A percentile compares a stretch with the other conserved stretches of the same genome.
Conservation (phyloP, 2,888 invertebrate species). For the Oscheius sp. region DNA sequence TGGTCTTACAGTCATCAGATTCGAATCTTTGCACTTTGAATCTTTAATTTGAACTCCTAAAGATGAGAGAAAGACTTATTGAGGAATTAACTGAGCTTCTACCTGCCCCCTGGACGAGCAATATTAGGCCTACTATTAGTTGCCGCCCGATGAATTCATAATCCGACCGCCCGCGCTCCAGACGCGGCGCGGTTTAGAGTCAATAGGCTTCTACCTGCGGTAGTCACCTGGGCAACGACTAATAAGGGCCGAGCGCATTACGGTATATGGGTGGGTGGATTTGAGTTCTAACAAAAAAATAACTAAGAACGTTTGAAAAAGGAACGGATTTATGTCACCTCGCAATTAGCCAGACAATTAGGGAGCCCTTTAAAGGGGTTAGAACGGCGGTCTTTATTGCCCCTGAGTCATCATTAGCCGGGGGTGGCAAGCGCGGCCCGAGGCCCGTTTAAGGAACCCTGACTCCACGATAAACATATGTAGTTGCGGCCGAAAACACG, state of each 20-base stretch:
- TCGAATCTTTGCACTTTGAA: too few relatives aligned
- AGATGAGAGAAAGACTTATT: too few relatives aligned
- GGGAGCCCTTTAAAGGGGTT: not conserved
- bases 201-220: constrained; percentile 22
- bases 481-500: constrained; percentile 28
- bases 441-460: constrained; percentile 13
- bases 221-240: constrained; percentile 31
- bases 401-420: constrained; percentile 4
- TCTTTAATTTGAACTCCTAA: too few relatives aligned
- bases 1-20: too few relatives aligned
- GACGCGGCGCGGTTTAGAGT: constrained; percentile 29
- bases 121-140: too few relatives aligned
- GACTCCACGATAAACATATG: constrained; percentile 28
- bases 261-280: constrained; percentile 5
- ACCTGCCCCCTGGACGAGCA: too few relatives aligned
- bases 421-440: not conserved
- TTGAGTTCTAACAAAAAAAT: too few relatives aligned
- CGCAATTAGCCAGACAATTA: not conserved
- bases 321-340: not conserved
- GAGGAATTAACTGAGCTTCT: too few relatives aligned
- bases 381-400: not conserved
- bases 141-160: constrained; percentile 37
- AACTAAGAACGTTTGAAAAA: not conserved
- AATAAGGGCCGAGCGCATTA: constrained; percentile 19
- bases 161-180: constrained; percentile 33